Base-by-base conservation (phyloP, 2,888 invertebrate species). In the Horisme vitalbata region DNA sequence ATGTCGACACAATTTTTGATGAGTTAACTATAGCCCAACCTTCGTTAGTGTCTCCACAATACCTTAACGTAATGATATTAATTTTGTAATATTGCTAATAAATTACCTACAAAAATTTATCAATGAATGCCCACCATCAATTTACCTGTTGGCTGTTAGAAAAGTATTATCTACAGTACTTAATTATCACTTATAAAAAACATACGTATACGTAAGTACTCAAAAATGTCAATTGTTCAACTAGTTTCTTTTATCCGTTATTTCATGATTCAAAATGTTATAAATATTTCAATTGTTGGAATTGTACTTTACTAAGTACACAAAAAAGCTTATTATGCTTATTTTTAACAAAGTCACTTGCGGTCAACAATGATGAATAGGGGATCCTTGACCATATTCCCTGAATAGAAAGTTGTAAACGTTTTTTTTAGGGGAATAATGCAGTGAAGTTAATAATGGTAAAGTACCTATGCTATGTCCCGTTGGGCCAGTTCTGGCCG, bases 371-470 rank as follows among this genome's bases (percentile, higher is more conserved):
- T 61, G 58, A 51, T 71, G 61, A 72, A 75, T 75, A 69, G 18
- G 55, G 61, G 57, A 62, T 67, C 67, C 70, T 68, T 76, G 68
- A 72, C 74, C 68, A 65, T 63, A 68, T 69, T 71, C 53, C 61
- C 58, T 68, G 57, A 61, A 57, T 53, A 66, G 58, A 61, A 72
- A 69, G 70, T 67, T 71, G 73, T 76, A 72, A 73, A 65, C 52
- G 73, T 74, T 79, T 80, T 80, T 81, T 80, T 66, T 75, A 68
- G 50, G 52, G 55, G 60, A 56, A 70, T 75, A 69, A 68, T 68
- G 55, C 54, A 41, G 63, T 52, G 35, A 48, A 41, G 51, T 50
- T 35, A 49, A 37, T 52, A 67, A 73, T 68, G 78, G 75, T 71
- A 74, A 65, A 58, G 53, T 70, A 64, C 53, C 43, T 60, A 62